Base-by-base conservation (phyloP, 2,888 invertebrate species). In the Amphimallon solstitiale region DNA sequence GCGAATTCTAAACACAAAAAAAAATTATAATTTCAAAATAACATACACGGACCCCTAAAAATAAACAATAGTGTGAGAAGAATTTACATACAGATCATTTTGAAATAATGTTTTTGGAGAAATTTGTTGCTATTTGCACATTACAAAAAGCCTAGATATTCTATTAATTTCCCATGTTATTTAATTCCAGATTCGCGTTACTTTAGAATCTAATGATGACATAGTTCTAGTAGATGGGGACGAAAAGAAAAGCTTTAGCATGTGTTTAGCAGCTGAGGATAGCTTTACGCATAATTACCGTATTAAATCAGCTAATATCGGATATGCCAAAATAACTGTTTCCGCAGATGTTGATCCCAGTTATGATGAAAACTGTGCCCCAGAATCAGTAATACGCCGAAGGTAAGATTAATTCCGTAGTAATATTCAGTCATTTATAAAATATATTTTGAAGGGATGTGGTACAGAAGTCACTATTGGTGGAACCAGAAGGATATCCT, bases 401-500 rank as follows among this genome's bases (percentile, higher is more conserved):
- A n/a, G 85, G 86, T 1, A 84, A 85, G 69, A 43, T 46, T 5
- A 14, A 37, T 6, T 35, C 23, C 17, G 10, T 1, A 1, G 12
- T 1, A 9, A 15, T 43, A 4, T 14, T 12, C n/a, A 48, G 82
- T 23, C 2, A 23, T 23, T 4, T 23, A 23, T 23, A 5, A 23
- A 23, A 23, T 23, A 23, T n/a, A 48, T 40, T 23, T 56, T 40
- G 7, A 17, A 56, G 56, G 14, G 92, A 92, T 74, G 86, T 87
- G 64, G 85, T 92, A 3, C 81, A 88, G 1, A 89, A 90, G 70
- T 83, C 85, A 7, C 82, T 92, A 10, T 75, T 84, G 6, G 87
- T 92, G 0, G 86, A 90, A 73, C 87, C 92, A 0, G 93, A 93
- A 82, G 93, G 94, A 1, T 86, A 90, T 23, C 88, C 88, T 0